A percentile compares a stretch with the other conserved stretches of the same genome.
Evolutionary conservation across 2,113 vertebrate species (phyloP).

Genomic region (Phylloscopus trochiloides): DNA sequence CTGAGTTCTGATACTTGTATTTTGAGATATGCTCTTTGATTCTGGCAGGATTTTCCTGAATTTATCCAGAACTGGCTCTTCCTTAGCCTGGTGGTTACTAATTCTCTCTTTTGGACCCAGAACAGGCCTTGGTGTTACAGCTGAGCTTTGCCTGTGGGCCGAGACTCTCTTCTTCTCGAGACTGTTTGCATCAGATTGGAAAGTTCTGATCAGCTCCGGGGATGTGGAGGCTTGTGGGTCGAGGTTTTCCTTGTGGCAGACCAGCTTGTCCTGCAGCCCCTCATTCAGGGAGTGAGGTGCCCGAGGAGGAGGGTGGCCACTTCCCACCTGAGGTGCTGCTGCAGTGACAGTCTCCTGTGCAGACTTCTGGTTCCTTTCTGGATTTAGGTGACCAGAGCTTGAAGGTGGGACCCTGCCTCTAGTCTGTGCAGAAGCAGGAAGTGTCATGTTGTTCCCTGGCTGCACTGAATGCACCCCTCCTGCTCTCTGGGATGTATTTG

Average conservation of each 20-base stretch:
- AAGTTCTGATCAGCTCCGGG: background rate
- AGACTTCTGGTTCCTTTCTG: background rate
- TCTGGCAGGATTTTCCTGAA: background rate
- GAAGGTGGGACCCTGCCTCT: background rate
- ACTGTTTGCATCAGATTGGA: background rate
- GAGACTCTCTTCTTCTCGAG: background rate
- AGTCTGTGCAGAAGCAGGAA: background rate
- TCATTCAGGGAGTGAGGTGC: background rate
- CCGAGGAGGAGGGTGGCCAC: background rate
- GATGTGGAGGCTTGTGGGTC: background rate
- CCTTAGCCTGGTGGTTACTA: background rate
- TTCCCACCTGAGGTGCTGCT: background rate
- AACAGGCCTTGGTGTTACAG: background rate
- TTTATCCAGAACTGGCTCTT: background rate
- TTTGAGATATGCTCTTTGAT: background rate
- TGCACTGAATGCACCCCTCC: background rate
- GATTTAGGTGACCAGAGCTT: background rate
- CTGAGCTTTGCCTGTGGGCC: background rate
- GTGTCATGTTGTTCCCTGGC: background rate
- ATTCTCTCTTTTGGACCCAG: background rate
- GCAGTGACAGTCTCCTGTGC: background rate
- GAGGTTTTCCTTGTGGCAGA: conserved; percentile 49
- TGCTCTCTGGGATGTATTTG: background rate
- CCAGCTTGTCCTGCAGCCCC: background rate
- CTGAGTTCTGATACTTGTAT: background rate